Percentiles rank a stretch among this genome's conserved stretches.
Conservation (phyloP, 2,888 invertebrate genomes). For the Aleiodes alternator region DNA sequence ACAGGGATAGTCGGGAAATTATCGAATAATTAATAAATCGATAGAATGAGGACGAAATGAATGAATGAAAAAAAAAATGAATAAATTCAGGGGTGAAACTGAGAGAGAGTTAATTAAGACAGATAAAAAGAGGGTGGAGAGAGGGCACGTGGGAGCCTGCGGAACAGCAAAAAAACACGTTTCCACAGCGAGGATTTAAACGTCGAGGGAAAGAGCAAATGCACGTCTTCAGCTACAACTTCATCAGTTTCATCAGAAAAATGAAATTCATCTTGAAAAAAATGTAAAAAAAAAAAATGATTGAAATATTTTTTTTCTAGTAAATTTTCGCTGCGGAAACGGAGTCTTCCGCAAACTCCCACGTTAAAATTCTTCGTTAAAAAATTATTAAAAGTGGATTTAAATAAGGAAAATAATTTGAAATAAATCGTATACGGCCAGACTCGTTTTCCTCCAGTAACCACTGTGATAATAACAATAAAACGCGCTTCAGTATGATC, state of each 20-base stretch:
- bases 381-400: background rate
- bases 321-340: conserved; percentile 31
- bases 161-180: conserved; percentile 19
- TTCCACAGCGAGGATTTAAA: conserved; percentile 26
- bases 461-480: conserved; percentile 66
- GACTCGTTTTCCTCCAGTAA: conserved; percentile 67
- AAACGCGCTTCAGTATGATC: conserved; percentile 47
- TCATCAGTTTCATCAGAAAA: conserved; percentile 31
- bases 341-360: conserved; percentile 23
- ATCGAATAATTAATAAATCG: conserved; percentile 41
- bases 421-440: conserved; percentile 60
- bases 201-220: conserved; percentile 27
- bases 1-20: conserved; percentile 42
- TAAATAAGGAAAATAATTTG: conserved; percentile 12
- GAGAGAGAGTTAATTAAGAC: conserved; percentile 38
- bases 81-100: conserved; percentile 34
- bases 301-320: background rate
- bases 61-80: conserved; percentile 23
- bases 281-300: background rate
- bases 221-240: conserved; percentile 32
- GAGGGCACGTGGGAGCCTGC: conserved; percentile 42
- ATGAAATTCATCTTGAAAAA: background rate
- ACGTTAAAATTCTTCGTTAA: conserved; percentile 22
- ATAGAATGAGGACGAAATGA: conserved; percentile 26
- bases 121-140: conserved; percentile 14